Evolutionary conservation across 2,797 vertebrate species (phyloP), one percentile per base, ranked within the genome.

Genomic region (Chloroceryle inda): DNA sequence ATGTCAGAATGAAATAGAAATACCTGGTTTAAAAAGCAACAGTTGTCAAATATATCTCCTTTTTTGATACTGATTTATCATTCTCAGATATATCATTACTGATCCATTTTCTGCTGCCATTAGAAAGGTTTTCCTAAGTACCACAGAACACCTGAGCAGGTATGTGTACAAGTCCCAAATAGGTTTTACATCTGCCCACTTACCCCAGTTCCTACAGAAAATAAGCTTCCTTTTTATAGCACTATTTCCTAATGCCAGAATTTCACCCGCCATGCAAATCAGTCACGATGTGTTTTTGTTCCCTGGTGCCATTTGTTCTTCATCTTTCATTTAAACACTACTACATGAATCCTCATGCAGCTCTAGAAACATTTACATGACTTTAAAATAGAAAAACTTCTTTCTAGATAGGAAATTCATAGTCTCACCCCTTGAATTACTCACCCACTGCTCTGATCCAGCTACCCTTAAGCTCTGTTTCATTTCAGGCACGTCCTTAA

Each of bases 111-210:
- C 68, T 78, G 26, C 37, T 42, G 50, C 31, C 37, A 4, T 68
- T 29, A 33, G 19, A 3, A 9, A 71, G 11, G 33, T 42, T 79
- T 67, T 13, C 35, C 2, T 11, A 22, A 26, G 24, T 23, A 37
- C 22, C 37, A 14, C 11, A 8, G 23, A 29, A 38, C 0, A 5
- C 17, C n/a, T 3, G 22, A 66, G 45, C 2, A 81, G 45, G 26
- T 47, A 53, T 0, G 0, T 0, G 3, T n/a, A 23, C 31, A 29
- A 66, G 22, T 52, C 45, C 44, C 1, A 3, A 22, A 29, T 7
- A 68, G 2, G 1, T 63, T 35, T 59, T 37, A 40, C 21, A 23
- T 47, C 44, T 77, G 31, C 23, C 45, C 8, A 8, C 19, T 75
- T 53, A 19, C 16, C 23, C 14, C 29, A 35, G 37, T n/a, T 74